Evolutionary conservation across 2,797 vertebrate genomes (phyloP), one percentile per base, ranked within the genome.

Genomic region (Alosa sapidissima): DNA sequence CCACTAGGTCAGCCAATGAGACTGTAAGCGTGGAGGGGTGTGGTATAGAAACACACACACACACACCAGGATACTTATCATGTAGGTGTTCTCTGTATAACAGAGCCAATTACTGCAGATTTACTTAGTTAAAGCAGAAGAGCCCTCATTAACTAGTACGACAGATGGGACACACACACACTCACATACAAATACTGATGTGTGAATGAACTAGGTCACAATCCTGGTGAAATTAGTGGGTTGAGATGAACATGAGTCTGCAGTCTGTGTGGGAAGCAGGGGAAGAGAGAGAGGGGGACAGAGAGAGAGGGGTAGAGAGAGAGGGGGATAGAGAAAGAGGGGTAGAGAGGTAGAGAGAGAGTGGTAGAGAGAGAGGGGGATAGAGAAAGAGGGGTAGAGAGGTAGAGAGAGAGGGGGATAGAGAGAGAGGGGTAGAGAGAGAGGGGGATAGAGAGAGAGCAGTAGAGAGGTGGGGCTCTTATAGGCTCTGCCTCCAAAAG

Each of bases 1-100:
- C 86, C 87, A 94, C 90, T 94, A 93, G 94, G 94, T 95, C 95
- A 96, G 87, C 95, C 95, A 96, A 94, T 95, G 88, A 88, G 87
- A 91, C 83, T 84, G 83, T 82, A 60, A 8, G 28, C 84, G 78
- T 82, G 51, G 84, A 92, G 92, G 81, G 93, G 92, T 82, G 88
- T 87, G 85, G 92, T 90, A 89, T 87, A 72, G 87, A 90, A 89
- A 86, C 85, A 89, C 86, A 87, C 65, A 81, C 81, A 28, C 16
- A 47, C 72, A 78, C 72, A 78, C 72, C 45, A 1, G 19, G 36
- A 78, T 47, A 14, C 7, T 19, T 45, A 41, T 75, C 68, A 75
- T 45, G 16, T 78, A 2, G 16, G 36, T 78, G 72, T 19, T 45
- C 14, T 78, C 36, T 78, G 36, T 47, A 45, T 47, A 45, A 19